Evolutionary conservation across 2,888 invertebrate species (phyloP).

Genomic region (Sinopyrophorus schimmeli): DNA sequence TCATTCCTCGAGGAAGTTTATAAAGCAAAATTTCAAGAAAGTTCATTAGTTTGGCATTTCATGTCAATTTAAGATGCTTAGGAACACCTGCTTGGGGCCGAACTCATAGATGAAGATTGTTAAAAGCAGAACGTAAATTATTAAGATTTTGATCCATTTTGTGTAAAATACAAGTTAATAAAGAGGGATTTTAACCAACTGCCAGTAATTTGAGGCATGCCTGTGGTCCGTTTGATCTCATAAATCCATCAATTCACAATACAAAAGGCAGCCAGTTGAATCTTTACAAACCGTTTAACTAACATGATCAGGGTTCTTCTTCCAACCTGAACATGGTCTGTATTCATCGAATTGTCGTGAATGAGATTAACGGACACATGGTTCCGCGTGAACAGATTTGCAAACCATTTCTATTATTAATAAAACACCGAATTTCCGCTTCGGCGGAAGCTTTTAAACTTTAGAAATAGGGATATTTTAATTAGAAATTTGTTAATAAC

Average conservation of each 20-base stretch:
- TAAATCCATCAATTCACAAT: conserved; percentile 31
- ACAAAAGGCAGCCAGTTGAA: conserved; percentile 41
- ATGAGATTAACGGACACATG: conserved; percentile 9
- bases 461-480: too few species aligned
- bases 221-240: conserved; percentile 20
- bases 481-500: conserved; percentile 6
- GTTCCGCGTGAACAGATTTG: neutral
- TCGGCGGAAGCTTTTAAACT: too few species aligned
- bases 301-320: conserved; percentile 35
- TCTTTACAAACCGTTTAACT: conserved; percentile 50
- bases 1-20: conserved; percentile 12
- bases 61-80: conserved; percentile 24
- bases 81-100: conserved; percentile 22
- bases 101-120: conserved; percentile 22
- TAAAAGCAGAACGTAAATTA: conserved; percentile 17
- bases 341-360: conserved; percentile 14
- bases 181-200: conserved; percentile 19
- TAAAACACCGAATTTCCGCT: too few species aligned
- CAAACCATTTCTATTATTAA: too few species aligned
- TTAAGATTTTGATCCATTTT: conserved; percentile 22
- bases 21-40: conserved; percentile 19
- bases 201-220: conserved; percentile 25
- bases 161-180: conserved; percentile 21
- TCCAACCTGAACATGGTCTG: conserved; percentile 9
- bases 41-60: conserved; percentile 21